These are phyloP conservation scores for Dryas iulia DNA, from an alignment of 1,140 invertebrate genomes.

Conservation along the genomic window DNA sequence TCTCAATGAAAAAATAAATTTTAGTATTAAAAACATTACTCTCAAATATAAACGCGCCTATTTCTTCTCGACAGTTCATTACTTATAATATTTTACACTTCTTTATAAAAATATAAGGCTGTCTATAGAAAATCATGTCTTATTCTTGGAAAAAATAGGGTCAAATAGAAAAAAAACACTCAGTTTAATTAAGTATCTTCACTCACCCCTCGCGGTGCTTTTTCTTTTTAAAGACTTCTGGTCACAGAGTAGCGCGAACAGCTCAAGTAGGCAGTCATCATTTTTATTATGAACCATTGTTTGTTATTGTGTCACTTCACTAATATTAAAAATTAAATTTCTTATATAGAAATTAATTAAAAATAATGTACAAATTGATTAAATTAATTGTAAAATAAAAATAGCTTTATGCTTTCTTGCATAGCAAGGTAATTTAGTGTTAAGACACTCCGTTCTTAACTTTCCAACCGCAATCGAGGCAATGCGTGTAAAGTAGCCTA, in stretches of 20 bases:
- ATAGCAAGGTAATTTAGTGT: no score
- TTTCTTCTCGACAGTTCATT: background rate
- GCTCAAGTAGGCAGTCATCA: constrained; percentile 55
- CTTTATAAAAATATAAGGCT: background rate
- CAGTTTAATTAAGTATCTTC: constrained; percentile 14
- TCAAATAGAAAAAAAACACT: constrained; percentile 1
- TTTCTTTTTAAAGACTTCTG: constrained; percentile 39
- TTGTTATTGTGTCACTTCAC: background rate
- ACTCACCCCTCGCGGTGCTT: constrained; percentile 26
- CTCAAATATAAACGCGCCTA: background rate
- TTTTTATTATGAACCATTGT: constrained; percentile 57
- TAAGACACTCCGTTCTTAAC: no score
- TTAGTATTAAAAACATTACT: background rate
- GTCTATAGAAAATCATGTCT: background rate
- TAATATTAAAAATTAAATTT: no score
- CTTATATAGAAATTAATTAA: no score
- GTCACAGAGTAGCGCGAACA: constrained; percentile 55
- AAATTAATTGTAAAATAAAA: no score
- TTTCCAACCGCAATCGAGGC: no score
- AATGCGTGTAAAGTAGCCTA: no score
- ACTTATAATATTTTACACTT: background rate
- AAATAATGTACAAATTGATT: no score
- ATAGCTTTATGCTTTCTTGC: no score
- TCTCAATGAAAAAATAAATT: no score
- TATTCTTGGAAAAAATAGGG: background rate